Percentiles rank a stretch among this genome's conserved stretches.
These are phyloP conservation scores for Sarcophaga subvicina DNA, from an alignment of 2,888 invertebrate genomes.

Conservation along the genomic window DNA sequence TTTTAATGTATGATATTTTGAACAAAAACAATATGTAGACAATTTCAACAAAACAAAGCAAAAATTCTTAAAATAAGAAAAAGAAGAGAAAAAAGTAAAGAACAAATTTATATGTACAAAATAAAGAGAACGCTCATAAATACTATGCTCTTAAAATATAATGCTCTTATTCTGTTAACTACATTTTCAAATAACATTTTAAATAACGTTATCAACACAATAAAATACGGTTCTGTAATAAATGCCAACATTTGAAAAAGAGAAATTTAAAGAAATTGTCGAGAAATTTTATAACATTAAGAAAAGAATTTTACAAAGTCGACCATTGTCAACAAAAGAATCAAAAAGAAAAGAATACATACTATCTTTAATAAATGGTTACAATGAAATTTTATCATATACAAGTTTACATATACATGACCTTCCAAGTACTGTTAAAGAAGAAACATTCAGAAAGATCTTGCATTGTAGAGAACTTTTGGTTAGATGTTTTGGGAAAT, in stretches of 20 bases:
- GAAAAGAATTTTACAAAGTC: background rate
- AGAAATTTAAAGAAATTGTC: background rate
- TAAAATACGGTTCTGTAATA: background rate
- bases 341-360: constrained; percentile 11
- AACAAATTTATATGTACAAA: constrained; percentile 2
- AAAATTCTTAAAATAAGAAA: background rate
- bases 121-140: constrained; percentile 25
- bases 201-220: constrained; percentile 11
- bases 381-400: constrained; percentile 1
- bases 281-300: constrained; percentile 1
- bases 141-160: background rate
- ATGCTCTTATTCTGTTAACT: constrained; percentile 12
- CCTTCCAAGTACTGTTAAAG: background rate
- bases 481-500: no score
- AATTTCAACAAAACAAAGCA: background rate
- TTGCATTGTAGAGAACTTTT: background rate
- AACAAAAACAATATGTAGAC: no score
- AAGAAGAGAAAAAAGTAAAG: constrained; percentile 1
- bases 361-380: background rate
- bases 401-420: background rate
- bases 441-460: background rate
- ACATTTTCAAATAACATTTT: constrained; percentile 10
- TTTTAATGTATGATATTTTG: no score
- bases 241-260: constrained; percentile 1
- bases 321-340: constrained; percentile 11